These are phyloP conservation scores for Triplophysa rosa DNA, from an alignment of 2,113 vertebrate species.

Conservation along the genomic window DNA sequence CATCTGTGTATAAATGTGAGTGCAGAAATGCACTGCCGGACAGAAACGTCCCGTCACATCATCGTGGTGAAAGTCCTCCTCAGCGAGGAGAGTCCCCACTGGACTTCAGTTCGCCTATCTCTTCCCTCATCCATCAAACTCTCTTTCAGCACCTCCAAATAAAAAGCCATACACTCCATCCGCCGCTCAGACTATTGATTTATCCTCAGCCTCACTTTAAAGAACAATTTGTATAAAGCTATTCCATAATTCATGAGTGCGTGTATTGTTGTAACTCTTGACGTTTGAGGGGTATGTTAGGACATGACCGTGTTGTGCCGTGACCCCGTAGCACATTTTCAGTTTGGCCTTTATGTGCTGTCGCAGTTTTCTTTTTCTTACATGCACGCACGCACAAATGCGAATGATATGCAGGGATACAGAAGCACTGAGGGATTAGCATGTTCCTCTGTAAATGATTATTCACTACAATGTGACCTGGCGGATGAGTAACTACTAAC, in stretches of 20 bases:
- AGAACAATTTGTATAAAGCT: slow-evolving; percentile 28
- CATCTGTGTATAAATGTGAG: not conserved
- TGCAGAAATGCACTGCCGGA: slow-evolving; percentile 6
- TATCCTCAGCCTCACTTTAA: slow-evolving; percentile 18
- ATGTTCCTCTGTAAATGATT: not conserved
- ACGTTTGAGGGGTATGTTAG: slow-evolving; percentile 27
- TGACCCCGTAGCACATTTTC: not conserved
- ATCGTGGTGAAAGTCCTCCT: slow-evolving; percentile 13
- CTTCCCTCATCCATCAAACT: slow-evolving; percentile 17
- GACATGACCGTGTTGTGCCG: not conserved
- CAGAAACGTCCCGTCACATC: slow-evolving; percentile 18
- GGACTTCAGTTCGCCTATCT: not conserved
- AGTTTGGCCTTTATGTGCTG: not conserved
- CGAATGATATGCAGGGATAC: not conserved
- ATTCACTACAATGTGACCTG: not conserved
- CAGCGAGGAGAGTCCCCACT: slow-evolving; percentile 6
- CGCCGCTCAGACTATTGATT: slow-evolving; percentile 22
- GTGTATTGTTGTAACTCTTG: not conserved
- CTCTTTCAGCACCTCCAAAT: slow-evolving; percentile 30
- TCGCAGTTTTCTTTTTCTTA: not conserved
- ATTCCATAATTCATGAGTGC: slow-evolving; percentile 24
- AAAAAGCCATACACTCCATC: not conserved
- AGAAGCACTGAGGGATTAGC: not conserved
- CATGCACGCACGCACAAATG: not conserved
- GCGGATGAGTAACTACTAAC: too few relatives aligned